phyloP scores from a whole-genome alignment of 2,113 vertebrate genomes.

The Dolichallabes microphthalmus region DNA sequence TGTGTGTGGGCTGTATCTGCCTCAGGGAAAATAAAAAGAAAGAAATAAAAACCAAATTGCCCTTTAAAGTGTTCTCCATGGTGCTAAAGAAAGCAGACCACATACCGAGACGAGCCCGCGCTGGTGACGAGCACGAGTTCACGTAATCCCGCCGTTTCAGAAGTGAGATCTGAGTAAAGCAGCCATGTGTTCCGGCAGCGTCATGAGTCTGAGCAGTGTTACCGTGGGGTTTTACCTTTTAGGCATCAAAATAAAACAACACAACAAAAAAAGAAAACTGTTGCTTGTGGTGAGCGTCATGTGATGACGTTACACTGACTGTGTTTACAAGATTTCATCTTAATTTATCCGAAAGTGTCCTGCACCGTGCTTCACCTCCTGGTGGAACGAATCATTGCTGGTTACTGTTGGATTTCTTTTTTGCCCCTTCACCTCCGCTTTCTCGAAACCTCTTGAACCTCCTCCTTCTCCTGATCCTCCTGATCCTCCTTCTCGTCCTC shows the following conservation, averaged over 20 bases:
- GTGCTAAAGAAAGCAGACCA: neutral
- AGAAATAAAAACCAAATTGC: neutral
- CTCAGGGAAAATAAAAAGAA: neutral
- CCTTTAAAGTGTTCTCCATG: neutral
- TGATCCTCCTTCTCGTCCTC: neutral
- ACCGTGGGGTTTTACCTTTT: neutral
- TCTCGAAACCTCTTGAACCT: no score
- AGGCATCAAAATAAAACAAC: neutral
- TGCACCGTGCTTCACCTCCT: neutral
- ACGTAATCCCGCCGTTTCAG: neutral
- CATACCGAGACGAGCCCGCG: neutral
- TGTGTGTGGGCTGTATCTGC: neutral
- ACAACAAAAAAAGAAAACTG: neutral
- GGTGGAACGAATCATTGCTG: neutral
- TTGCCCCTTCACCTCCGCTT: neutral
- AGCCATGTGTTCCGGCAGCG: neutral
- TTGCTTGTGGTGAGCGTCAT: neutral
- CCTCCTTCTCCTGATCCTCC: no score
- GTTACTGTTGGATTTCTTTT: neutral
- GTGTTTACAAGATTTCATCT: neutral
- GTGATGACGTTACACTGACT: neutral
- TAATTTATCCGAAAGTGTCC: neutral
- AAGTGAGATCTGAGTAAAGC: neutral
- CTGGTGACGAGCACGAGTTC: neutral
- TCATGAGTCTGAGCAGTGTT: neutral